Evolutionary conservation across 1,140 invertebrate genomes (phyloP), one percentile per base, ranked within the genome.

Genomic region (Nephila pilipes): DNA sequence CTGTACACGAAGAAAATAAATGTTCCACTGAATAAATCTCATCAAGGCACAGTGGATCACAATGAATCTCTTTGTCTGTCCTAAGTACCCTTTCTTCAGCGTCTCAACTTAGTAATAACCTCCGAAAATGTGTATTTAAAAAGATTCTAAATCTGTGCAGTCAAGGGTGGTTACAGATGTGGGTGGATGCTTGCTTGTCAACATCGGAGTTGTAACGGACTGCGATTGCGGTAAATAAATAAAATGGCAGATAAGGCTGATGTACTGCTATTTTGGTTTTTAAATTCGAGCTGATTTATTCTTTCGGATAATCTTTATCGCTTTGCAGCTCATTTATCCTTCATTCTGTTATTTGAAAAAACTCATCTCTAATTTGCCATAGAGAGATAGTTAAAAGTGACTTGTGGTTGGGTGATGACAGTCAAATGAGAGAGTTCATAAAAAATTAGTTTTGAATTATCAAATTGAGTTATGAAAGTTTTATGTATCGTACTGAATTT

Each of bases 31-130:
- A 75, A 75, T 75, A 32, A 75, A 75, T 75, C 29, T 32, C 32
- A 75, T 36, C 65, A 32, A 75, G 32, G 32, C 25, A 36, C 69
- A 18, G 16, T 6, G 32, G 18, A 75, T 25, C 29, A 75, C 69
- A 75, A 32, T 32, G 65, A 20, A 36, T 36, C 16, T 75, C 69
- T 75, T 75, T 75, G 29, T 75, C 25, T 32, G 12, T 18, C 0
- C 29, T 2, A 75, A 75, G 69, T 75, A 18, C 29, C 16, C 29
- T 32, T 75, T 75, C 29, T 75, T 32, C 12, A 18, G 63, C 10
- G 65, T 75, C 69, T 75, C 14, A 69, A 69, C 63, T 69, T 69
- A 69, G 63, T 25, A 75, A 75, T 75, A 75, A 75, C 29, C 32
- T 29, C 69, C 10, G 29, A 29, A 36, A 75, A 69, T 69, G 32